Evolutionary conservation across 2,888 invertebrate genomes (phyloP), one percentile per base, ranked within the genome.

Genomic region (Dinocampus coccinellae): DNA sequence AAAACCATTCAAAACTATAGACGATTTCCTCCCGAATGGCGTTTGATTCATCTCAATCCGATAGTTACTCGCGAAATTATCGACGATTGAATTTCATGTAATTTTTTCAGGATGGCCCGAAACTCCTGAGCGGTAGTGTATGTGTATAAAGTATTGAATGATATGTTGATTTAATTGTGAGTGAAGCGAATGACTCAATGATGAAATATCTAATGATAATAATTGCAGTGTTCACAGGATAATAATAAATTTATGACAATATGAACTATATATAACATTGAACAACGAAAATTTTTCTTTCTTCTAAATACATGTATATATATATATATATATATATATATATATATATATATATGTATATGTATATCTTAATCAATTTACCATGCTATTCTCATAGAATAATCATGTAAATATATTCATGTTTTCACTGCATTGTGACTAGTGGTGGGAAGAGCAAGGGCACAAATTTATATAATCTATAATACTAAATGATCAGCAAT

Each of bases 401-500:
- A 53, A 34, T 16, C 33, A 22, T 34, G 47, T 13, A 29, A 42
- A 42, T 52, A 10, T 55, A 26, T 55, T 55, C 24, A 67, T 72
- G 64, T 74, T 73, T 77, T 75, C 74, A 70, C 69, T 71, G 57
- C 52, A 61, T 55, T 70, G 66, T 62, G 16, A 53, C 55, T 36
- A 36, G 29, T 70, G 42, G 16, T 66, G 16, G 33, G 24, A 53
- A 47, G 13, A 33, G 33, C 10, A n/a, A 39, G n/a, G 42, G 34
- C 26, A 36, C 22, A 36, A 34, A 22, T 58, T n/a, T 66, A 24
- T 33, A 20, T 13, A 33, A 67, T 29, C 7, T 67, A 72, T 63
- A 53, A 66, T 63, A 57, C 69, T 76, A 70, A 67, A 63, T 72
- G 66, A 76, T 70, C 70, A 75, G 72, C 73, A 68, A 69, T 65